Percentiles rank a stretch among this genome's conserved stretches.
phyloP scores from a whole-genome alignment of 2,113 vertebrate species.

The Hyaena hyaena region DNA sequence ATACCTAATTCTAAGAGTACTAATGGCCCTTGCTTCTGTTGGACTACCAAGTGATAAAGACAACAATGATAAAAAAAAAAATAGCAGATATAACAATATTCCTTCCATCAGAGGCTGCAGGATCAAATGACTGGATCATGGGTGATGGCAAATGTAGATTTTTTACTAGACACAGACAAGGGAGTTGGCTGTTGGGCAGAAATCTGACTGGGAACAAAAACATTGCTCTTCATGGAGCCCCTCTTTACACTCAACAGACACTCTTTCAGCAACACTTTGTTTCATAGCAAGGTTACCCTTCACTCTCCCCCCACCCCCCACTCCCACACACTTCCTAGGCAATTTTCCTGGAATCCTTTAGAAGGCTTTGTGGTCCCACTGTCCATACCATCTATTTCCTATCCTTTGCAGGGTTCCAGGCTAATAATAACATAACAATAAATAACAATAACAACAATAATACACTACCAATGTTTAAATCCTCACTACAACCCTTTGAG shows the following conservation, averaged over 20 bases:
- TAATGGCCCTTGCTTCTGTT: not conserved
- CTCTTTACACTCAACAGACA: not conserved
- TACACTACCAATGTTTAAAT: not conserved
- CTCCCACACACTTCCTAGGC: not conserved
- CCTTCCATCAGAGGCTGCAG: not conserved
- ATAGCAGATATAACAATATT: not conserved
- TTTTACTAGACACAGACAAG: not conserved
- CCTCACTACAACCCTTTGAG: not conserved
- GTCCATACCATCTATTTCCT: not conserved
- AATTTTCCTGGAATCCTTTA: slow-evolving; percentile 17
- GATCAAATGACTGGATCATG: not conserved
- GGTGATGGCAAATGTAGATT: not conserved
- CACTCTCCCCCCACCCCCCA: not conserved
- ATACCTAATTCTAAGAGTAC: not conserved
- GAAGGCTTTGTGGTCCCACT: not conserved
- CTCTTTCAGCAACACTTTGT: not conserved
- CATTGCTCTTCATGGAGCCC: not conserved
- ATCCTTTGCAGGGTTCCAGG: not conserved
- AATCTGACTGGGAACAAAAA: not conserved
- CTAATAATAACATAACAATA: not conserved
- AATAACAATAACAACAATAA: not conserved
- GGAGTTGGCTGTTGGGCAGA: not conserved
- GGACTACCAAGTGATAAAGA: not conserved
- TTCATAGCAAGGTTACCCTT: not conserved
- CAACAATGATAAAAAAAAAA: not conserved